These are phyloP conservation scores for Etheostoma perlongum DNA, from an alignment of 2,797 vertebrate genomes.

Conservation along the genomic window DNA sequence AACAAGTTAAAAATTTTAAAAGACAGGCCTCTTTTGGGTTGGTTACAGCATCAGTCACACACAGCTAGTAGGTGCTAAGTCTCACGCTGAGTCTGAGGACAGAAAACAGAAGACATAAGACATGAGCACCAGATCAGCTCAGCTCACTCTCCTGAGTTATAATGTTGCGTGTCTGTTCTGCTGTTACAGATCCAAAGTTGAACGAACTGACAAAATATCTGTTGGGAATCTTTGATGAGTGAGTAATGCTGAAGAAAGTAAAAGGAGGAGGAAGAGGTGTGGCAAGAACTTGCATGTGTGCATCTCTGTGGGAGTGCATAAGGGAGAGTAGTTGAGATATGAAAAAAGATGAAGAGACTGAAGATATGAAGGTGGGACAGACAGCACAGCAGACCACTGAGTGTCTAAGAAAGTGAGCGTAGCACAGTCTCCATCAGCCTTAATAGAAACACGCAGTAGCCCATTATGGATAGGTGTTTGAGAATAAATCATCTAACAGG, in stretches of 20 bases:
- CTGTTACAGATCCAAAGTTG: slow-evolving; percentile 46
- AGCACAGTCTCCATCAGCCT: slow-evolving; percentile 67
- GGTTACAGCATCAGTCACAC: slow-evolving; percentile 48
- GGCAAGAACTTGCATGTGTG: slow-evolving; percentile 55
- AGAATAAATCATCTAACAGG: slow-evolving; percentile 83
- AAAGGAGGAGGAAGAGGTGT: slow-evolving; percentile 26
- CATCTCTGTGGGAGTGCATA: slow-evolving; percentile 67
- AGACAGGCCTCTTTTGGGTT: slow-evolving; percentile 54
- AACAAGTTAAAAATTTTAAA: slow-evolving; percentile 53
- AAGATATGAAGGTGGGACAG: slow-evolving; percentile 56
- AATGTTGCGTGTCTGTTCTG: slow-evolving; percentile 38
- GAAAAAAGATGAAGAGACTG: slow-evolving; percentile 56
- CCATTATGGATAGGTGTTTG: slow-evolving; percentile 79
- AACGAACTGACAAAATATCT: slow-evolving; percentile 62
- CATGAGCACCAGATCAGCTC: slow-evolving; percentile 37
- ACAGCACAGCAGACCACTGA: slow-evolving; percentile 53
- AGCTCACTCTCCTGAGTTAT: slow-evolving; percentile 53
- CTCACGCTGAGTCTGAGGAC: slow-evolving; percentile 47
- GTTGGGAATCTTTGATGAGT: slow-evolving; percentile 59
- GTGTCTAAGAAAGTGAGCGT: slow-evolving; percentile 71
- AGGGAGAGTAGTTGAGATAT: slow-evolving; percentile 46
- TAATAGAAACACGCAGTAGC: slow-evolving; percentile 78
- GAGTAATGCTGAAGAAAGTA: slow-evolving; percentile 43
- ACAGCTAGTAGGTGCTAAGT: slow-evolving; percentile 48
- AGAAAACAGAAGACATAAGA: slow-evolving; percentile 6